These are phyloP conservation scores for Rotaria macrura DNA, from an alignment of 2,888 invertebrate genomes.

Conservation along the genomic window DNA sequence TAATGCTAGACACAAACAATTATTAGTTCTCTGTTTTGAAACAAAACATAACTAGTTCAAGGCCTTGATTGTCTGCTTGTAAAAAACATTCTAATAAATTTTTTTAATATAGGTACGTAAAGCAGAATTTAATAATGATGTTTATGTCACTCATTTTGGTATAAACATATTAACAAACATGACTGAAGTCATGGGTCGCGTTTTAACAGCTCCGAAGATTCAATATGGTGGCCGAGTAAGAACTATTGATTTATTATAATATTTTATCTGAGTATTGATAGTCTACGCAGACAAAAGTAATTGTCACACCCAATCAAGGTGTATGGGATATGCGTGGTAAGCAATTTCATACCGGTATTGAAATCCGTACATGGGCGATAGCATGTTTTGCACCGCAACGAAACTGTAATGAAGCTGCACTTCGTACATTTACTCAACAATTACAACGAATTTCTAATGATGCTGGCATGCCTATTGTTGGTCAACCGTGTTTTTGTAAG, in stretches of 20 bases:
- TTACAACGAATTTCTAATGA: slow-evolving; percentile 97
- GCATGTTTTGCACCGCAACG: slow-evolving; percentile 98
- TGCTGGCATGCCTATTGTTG: slow-evolving; percentile 98
- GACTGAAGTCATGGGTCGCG: slow-evolving; percentile 58
- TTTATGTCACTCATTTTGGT: slow-evolving; percentile 34
- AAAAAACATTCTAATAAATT: too few species aligned
- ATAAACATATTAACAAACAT: slow-evolving; percentile 35
- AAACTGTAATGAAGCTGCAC: slow-evolving; percentile 88
- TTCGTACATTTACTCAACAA: slow-evolving; percentile 90
- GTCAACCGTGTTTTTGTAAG: slow-evolving; percentile 87
- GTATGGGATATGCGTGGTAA: slow-evolving; percentile 99
- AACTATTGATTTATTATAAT: too few species aligned
- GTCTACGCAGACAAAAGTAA: slow-evolving; percentile 63
- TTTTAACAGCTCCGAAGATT: slow-evolving; percentile 89
- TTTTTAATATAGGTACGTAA: background rate
- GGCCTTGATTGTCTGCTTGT: too few species aligned
- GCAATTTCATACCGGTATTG: slow-evolving; percentile 97
- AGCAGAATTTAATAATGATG: slow-evolving; percentile 33
- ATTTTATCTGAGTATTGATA: too few species aligned
- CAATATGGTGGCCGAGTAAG: slow-evolving; percentile 81
- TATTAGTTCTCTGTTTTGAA: too few species aligned
- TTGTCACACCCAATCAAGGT: slow-evolving; percentile 94
- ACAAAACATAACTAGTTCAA: too few species aligned
- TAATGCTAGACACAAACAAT: too few species aligned
- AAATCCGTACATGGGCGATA: slow-evolving; percentile 97